phyloP scores from a whole-genome alignment of 1,140 invertebrate species.

The Condylostylus longicornis region DNA sequence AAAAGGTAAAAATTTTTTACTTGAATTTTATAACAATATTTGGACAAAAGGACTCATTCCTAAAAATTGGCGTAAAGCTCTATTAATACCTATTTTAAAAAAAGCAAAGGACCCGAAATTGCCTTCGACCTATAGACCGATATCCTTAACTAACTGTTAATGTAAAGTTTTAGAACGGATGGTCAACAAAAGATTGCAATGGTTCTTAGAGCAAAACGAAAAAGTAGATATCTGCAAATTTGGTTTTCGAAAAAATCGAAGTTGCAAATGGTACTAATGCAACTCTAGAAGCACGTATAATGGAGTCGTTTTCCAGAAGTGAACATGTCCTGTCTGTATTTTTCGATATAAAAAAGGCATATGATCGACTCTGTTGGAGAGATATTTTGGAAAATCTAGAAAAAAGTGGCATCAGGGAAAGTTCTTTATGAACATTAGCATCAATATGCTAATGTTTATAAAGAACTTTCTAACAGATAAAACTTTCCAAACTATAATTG shows the following conservation, averaged over 20 bases:
- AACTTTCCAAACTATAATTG: slow-evolving; percentile 5
- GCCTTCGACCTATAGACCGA: slow-evolving; percentile 12
- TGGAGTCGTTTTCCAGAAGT: slow-evolving; percentile 13
- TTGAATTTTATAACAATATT: slow-evolving; percentile 12
- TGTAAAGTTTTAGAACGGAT: slow-evolving; percentile 10
- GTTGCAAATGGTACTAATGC: not conserved
- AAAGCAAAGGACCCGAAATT: too few species aligned
- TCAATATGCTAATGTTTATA: slow-evolving; percentile 5
- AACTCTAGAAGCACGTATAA: slow-evolving; percentile 5
- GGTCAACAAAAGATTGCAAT: too few species aligned
- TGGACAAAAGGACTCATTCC: too few species aligned
- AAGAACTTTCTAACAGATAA: slow-evolving; percentile 6
- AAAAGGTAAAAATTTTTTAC: not conserved
- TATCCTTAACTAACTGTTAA: slow-evolving; percentile 11
- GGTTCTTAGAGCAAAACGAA: slow-evolving; percentile 8
- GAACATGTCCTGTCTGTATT: slow-evolving; percentile 12
- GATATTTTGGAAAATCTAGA: slow-evolving; percentile 5
- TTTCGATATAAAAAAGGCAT: slow-evolving; percentile 19
- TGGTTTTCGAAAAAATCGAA: slow-evolving; percentile 12
- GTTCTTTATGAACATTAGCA: too few species aligned
- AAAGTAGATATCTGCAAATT: slow-evolving; percentile 7
- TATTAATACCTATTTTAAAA: too few species aligned
- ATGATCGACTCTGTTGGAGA: slow-evolving; percentile 13
- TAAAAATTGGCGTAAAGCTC: too few species aligned
- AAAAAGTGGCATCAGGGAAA: slow-evolving; percentile 4